Evolutionary conservation across 1,140 invertebrate species (phyloP).

Genomic region (Thrips palmi): DNA sequence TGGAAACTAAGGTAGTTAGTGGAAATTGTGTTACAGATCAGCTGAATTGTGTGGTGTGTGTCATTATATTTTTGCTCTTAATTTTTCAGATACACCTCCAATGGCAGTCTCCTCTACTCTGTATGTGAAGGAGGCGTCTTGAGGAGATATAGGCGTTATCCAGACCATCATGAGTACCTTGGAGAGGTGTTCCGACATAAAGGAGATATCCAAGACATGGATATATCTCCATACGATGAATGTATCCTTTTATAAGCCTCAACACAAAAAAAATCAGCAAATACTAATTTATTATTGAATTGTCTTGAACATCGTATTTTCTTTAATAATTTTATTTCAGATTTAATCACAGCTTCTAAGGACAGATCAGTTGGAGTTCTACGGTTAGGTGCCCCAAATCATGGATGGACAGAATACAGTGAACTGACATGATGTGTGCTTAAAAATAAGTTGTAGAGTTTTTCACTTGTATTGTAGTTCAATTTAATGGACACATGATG

Average conservation of each 20-base stretch:
- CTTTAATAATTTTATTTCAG: slow-evolving; percentile 19
- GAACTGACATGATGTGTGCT: slow-evolving; percentile 33
- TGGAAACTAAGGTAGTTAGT: slow-evolving; percentile 27
- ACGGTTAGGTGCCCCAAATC: slow-evolving; percentile 29
- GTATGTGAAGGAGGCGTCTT: slow-evolving; percentile 28
- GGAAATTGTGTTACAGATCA: too few relatives aligned
- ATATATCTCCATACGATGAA: slow-evolving; percentile 34
- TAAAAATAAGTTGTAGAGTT: too few relatives aligned
- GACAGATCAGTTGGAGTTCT: slow-evolving; percentile 31
- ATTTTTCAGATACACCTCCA: slow-evolving; percentile 26
- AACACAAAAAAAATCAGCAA: not conserved
- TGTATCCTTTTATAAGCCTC: slow-evolving; percentile 26
- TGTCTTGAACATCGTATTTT: slow-evolving; percentile 7
- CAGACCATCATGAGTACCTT: slow-evolving; percentile 28
- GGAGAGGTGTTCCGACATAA: slow-evolving; percentile 30
- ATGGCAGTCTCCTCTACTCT: slow-evolving; percentile 29
- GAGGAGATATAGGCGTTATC: slow-evolving; percentile 27
- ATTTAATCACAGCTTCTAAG: slow-evolving; percentile 31
- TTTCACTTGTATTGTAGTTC: too few relatives aligned
- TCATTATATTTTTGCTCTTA: slow-evolving; percentile 1
- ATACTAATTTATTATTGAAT: slow-evolving; percentile 7
- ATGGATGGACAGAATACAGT: slow-evolving; percentile 30
- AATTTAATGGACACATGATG: too few relatives aligned
- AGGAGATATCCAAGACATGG: slow-evolving; percentile 30
- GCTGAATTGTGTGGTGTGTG: not conserved